A percentile compares a stretch with the other conserved stretches of the same genome.
Evolutionary conservation across 2,797 vertebrate genomes (phyloP).

Genomic region (Carapus acus): DNA sequence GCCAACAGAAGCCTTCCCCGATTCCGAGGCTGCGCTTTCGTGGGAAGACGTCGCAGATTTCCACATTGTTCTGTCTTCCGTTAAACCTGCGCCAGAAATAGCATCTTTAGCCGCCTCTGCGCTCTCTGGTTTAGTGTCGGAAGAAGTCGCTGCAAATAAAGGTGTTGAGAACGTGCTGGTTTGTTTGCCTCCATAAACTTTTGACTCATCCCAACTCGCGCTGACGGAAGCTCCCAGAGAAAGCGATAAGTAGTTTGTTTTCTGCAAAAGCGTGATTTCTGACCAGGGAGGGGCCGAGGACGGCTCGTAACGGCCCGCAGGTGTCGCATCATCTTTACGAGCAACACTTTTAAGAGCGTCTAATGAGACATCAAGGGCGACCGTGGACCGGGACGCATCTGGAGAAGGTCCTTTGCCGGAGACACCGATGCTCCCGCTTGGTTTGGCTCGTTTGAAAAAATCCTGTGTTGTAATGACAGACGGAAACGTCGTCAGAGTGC

Average conservation of each 20-base stretch:
- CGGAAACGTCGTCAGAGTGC: constrained; percentile 19
- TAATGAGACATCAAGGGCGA: constrained; percentile 17
- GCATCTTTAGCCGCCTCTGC: constrained; percentile 26
- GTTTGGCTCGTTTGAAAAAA: constrained; percentile 11
- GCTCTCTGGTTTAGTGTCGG: constrained; percentile 35
- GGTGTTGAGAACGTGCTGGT: constrained; percentile 15
- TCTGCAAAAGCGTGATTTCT: constrained; percentile 28
- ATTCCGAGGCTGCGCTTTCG: constrained; percentile 45
- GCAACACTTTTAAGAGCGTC: constrained; percentile 16
- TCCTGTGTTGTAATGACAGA: constrained; percentile 35
- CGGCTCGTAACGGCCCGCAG: constrained; percentile 8
- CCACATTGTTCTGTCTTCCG: constrained; percentile 48
- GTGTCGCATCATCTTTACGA: constrained; percentile 15
- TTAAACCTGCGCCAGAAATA: constrained; percentile 60
- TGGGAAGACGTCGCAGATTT: constrained; percentile 43
- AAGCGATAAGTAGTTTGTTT: constrained; percentile 8
- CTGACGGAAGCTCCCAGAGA: constrained; percentile 26
- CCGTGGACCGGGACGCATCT: constrained; percentile 1
- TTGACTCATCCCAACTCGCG: constrained; percentile 32
- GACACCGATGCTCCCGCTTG: constrained; percentile 23
- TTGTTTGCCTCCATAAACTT: constrained; percentile 42
- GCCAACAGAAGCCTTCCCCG: constrained; percentile 40
- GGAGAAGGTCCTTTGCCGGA: constrained; percentile 9
- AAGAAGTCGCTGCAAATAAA: constrained; percentile 30
- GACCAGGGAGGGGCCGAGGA: constrained; percentile 24